Evolutionary conservation across 1,140 invertebrate species (phyloP), one percentile per base, ranked within the genome.

Genomic region (Bombus ignitus): DNA sequence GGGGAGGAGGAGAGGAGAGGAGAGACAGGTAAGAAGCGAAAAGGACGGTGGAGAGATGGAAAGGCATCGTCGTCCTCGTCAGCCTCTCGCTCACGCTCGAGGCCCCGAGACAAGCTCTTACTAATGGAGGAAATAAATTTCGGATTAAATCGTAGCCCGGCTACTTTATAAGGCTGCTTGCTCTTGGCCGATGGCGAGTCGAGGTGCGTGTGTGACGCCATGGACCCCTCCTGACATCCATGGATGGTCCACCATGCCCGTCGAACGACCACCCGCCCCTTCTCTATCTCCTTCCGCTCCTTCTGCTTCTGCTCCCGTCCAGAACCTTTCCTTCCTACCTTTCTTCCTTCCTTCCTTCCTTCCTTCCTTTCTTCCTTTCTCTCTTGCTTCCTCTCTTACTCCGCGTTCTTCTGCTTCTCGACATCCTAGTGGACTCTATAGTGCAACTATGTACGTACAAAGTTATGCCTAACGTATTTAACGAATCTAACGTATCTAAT

Each of bases 81-180:
- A 94, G 94, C 92, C 93, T 94, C 94, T 95, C 94, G 93, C 92
- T 95, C 94, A 94, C 92, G 90, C 92, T 94, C 92, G 90, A 81
- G 86, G 88, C 91, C 88, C 87, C 93, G 92, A 94, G 94, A 95
- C 94, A 95, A 95, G 94, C 94, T 94, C 94, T 95, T 95, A 95
- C 94, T 95, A 95, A 95, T 95, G 94, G 94, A 95, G 94, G 91
- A 94, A 94, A 95, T 95, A 95, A 95, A 95, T 95, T 95, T 94
- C 92, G 95, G 94, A 95, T 95, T 95, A 95, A 95, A 95, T 95
- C 94, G 95, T 95, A 94, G 93, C 92, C 90, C 86, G 92, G 94
- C 95, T 95, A 95, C 95, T 95, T 95, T 95, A 95, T 94, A 93
- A 93, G 92, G 92, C 92, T 93, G 92, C 92, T 91, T 85, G 87